A percentile compares a stretch with the other conserved stretches of the same genome.
phyloP scores from a whole-genome alignment of 2,113 vertebrate genomes.

The Perca fluviatilis region DNA sequence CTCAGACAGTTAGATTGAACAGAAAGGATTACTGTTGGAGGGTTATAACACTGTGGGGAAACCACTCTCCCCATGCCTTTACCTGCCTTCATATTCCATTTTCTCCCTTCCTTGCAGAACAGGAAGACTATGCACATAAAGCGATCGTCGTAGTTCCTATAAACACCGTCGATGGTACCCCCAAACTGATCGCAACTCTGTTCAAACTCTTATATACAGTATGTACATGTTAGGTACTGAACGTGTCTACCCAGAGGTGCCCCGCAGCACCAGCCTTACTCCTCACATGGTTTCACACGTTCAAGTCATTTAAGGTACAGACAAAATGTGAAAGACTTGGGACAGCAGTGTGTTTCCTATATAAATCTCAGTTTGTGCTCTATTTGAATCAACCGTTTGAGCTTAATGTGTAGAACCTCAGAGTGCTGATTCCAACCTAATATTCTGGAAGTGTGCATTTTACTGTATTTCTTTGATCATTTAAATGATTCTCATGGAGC shows the following conservation, averaged over 20 bases:
- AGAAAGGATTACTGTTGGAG: background rate
- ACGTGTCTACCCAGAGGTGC: conserved; percentile 24
- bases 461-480: conserved; percentile 61
- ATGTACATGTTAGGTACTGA: conserved; percentile 2
- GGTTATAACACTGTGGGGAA: conserved; percentile 7
- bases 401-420: conserved; percentile 11
- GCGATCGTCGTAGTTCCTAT: background rate
- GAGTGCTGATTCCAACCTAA: conserved; percentile 30
- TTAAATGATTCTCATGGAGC: conserved; percentile 46
- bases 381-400: conserved; percentile 12
- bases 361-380: conserved; percentile 6
- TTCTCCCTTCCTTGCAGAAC: background rate
- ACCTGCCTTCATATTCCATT: conserved; percentile 36
- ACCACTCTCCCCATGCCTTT: conserved; percentile 39
- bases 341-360: background rate
- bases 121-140: conserved; percentile 29
- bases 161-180: conserved; percentile 20
- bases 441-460: conserved; percentile 43
- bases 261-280: conserved; percentile 32
- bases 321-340: conserved; percentile 46
- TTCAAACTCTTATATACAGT: conserved; percentile 25
- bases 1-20: conserved; percentile 1
- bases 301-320: conserved; percentile 6
- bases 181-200: background rate
- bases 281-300: conserved; percentile 4